These are phyloP conservation scores for Conomelus anceps DNA, from an alignment of 2,888 invertebrate species.

Conservation along the genomic window DNA sequence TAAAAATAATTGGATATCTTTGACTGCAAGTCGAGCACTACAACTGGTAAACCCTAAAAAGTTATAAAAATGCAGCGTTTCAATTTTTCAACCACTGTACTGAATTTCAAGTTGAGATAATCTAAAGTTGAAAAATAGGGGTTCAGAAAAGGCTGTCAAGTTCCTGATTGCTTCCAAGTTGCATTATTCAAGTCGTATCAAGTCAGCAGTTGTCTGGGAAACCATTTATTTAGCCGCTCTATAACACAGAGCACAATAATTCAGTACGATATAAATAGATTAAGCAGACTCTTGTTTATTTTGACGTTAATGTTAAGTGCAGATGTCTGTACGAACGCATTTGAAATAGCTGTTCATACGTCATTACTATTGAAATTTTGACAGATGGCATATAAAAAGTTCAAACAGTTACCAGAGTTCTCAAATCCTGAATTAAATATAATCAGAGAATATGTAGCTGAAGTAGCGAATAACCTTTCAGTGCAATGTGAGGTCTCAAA, in stretches of 20 bases:
- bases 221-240: background rate
- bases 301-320: background rate
- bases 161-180: too few species aligned
- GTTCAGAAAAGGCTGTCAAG: too few species aligned
- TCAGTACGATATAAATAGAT: background rate
- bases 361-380: background rate
- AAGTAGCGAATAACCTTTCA: background rate
- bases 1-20: too few species aligned
- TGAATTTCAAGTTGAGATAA: too few species aligned
- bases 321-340: background rate
- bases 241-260: too few species aligned
- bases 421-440: background rate
- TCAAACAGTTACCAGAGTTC: background rate
- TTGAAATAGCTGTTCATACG: background rate
- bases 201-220: background rate
- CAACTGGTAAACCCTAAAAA: too few species aligned
- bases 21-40: too few species aligned
- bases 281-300: background rate
- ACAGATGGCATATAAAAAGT: background rate
- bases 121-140: too few species aligned
- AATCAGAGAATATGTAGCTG: background rate
- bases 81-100: too few species aligned
- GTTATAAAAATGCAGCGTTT: too few species aligned
- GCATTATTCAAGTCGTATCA: too few species aligned
- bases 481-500: background rate